Evolutionary conservation across 1,140 invertebrate genomes (phyloP).

Genomic region (Antheraea mylitta): DNA sequence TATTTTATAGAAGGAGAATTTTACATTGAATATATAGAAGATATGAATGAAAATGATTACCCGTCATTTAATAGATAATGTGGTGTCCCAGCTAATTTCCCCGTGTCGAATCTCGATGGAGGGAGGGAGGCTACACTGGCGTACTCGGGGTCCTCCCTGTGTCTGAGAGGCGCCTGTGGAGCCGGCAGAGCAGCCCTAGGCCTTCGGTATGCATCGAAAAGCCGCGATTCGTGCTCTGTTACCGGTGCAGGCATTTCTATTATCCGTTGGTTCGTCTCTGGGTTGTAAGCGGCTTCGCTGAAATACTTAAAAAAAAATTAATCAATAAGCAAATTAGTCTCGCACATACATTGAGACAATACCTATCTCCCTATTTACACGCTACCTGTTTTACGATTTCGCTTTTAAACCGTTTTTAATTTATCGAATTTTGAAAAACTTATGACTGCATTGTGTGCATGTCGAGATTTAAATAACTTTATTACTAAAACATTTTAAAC

Average conservation of each 20-base stretch:
- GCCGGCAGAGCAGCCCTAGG: slow-evolving; percentile 54
- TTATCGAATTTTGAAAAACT: too few relatives aligned
- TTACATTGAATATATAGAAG: not conserved
- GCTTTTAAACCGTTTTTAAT: too few relatives aligned
- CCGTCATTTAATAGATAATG: slow-evolving; percentile 69
- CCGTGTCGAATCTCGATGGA: slow-evolving; percentile 47
- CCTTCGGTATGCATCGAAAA: slow-evolving; percentile 67
- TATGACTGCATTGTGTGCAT: too few relatives aligned
- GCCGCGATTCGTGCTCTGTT: slow-evolving; percentile 62
- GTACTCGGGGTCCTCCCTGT: slow-evolving; percentile 65
- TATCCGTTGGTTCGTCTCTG: slow-evolving; percentile 87
- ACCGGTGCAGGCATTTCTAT: slow-evolving; percentile 63
- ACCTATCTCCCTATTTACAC: too few relatives aligned
- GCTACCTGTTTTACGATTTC: too few relatives aligned
- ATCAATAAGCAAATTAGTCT: not conserved
- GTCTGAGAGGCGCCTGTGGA: slow-evolving; percentile 52
- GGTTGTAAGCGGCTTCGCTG: slow-evolving; percentile 91
- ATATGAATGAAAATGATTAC: slow-evolving; percentile 29
- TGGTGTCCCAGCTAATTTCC: slow-evolving; percentile 39
- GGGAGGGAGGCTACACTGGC: slow-evolving; percentile 63
- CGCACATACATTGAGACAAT: too few relatives aligned
- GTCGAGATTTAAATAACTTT: too few relatives aligned
- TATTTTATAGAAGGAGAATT: too few relatives aligned
- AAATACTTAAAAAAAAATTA: slow-evolving; percentile 84
- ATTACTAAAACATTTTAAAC: too few relatives aligned